These are phyloP conservation scores for Euleptes europaea DNA, from an alignment of 2,113 vertebrate species.

Conservation along the genomic window DNA sequence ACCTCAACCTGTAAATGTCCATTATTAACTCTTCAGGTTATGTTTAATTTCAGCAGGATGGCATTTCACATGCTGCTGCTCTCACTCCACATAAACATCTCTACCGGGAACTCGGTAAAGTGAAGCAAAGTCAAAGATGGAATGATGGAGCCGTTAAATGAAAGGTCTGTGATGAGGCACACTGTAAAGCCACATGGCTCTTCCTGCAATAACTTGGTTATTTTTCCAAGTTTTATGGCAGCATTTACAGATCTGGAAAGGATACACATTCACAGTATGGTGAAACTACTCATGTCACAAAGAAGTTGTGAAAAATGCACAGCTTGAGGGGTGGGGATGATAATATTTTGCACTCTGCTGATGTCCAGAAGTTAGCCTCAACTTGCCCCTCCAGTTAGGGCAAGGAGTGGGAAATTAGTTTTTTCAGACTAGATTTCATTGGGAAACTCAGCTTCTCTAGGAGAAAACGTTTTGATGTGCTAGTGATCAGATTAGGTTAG, in stretches of 20 bases:
- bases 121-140: slow-evolving; percentile 20
- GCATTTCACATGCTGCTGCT: background rate
- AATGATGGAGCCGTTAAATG: slow-evolving; percentile 31
- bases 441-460: no score
- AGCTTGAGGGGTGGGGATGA: no score
- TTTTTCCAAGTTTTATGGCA: background rate
- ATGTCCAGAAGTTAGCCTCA: no score
- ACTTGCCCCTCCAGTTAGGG: no score
- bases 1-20: background rate
- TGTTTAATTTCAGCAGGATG: slow-evolving; percentile 6
- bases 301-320: no score
- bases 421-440: no score
- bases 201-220: background rate
- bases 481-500: no score
- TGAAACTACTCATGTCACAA: no score
- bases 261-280: background rate
- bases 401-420: no score
- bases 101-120: background rate
- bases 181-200: background rate
- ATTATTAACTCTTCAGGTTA: slow-evolving; percentile 38
- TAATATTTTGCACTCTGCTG: no score
- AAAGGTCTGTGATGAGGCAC: background rate
- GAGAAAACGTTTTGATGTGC: no score
- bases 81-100: slow-evolving; percentile 20
- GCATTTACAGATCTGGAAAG: background rate